Evolutionary conservation across 2,113 vertebrate genomes (phyloP).

Genomic region (Erythrocebus patas): DNA sequence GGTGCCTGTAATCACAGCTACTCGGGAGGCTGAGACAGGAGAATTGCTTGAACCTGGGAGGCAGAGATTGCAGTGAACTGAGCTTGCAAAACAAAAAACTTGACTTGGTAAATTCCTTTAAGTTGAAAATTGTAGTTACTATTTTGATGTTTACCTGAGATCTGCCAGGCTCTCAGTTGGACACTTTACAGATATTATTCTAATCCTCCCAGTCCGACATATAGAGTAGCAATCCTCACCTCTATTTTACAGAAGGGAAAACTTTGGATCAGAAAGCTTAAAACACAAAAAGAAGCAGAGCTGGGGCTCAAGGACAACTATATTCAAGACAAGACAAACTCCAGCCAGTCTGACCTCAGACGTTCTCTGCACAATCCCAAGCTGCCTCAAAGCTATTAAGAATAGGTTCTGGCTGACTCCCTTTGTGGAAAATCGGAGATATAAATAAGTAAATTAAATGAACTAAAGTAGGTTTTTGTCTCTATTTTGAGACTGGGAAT

Average conservation of each 20-base stretch:
- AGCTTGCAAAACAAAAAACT: background rate
- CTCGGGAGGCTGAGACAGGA: no score
- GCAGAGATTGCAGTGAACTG: no score
- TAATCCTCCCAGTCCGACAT: background rate
- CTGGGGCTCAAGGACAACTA: background rate
- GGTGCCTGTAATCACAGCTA: no score
- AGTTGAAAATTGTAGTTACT: background rate
- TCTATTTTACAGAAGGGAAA: background rate
- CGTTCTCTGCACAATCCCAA: background rate
- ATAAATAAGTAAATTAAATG: conserved; percentile 46
- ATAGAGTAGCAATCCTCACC: background rate
- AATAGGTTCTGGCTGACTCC: background rate
- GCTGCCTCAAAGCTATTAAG: background rate
- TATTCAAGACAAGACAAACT: background rate
- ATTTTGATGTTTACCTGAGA: background rate
- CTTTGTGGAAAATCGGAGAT: conserved; percentile 1
- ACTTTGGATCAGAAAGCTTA: background rate
- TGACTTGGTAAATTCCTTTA: conserved; percentile 9
- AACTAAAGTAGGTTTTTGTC: conserved; percentile 38
- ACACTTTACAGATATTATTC: background rate
- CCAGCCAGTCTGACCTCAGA: background rate
- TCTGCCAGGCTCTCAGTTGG: background rate
- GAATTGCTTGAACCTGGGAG: no score
- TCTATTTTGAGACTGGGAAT: conserved; percentile 8
- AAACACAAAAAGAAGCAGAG: background rate